Evolutionary conservation across 2,888 invertebrate genomes (phyloP), one percentile per base, ranked within the genome.

Genomic region (Cosmia trapezina): DNA sequence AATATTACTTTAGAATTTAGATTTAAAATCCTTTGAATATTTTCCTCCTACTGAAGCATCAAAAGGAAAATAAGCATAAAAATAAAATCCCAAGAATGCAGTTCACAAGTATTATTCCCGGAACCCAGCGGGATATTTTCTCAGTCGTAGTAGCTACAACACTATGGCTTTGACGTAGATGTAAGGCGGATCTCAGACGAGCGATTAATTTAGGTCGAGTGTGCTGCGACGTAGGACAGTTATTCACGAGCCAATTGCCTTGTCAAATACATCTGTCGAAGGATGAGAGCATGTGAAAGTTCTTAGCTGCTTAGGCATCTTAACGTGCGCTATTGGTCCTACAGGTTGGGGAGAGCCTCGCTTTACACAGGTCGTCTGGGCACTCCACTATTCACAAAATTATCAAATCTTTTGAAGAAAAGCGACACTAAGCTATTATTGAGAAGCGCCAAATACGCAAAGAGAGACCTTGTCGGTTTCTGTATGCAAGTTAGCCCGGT

Each of bases 161-260:
- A 63, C 74, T 78, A 72, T 45, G 53, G 56, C 45, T 33, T 22
- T 59, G 71, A 60, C 51, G 53, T 70, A 71, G 53, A 73, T 72
- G 60, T 62, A 72, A 78, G 75, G 67, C 45, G 61, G 12, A 8
- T 63, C 45, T 1, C 63, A 75, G 76, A 76, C 61, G 66, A 17
- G 54, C 70, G 66, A 84, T 81, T 86, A 78, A 86, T 86, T 86
- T 84, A 47, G 74, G 62, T 76, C 63, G 64, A 85, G 86, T 81
- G 72, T 66, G 63, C 43, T 61, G 57, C 47, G n/a, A 49, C 68
- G 14, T 45, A 76, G 67, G 66, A 14, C 4, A 51, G 7, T 1
- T 66, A 49, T 51, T 69, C 60, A 61, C 33, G 62, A 68, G 45
- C 37, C 45, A 61, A 66, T 80, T 64, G 51, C 22, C 67, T 59